Conservation (phyloP, 2,888 invertebrate species). For the Ecliptopera silaceata region DNA sequence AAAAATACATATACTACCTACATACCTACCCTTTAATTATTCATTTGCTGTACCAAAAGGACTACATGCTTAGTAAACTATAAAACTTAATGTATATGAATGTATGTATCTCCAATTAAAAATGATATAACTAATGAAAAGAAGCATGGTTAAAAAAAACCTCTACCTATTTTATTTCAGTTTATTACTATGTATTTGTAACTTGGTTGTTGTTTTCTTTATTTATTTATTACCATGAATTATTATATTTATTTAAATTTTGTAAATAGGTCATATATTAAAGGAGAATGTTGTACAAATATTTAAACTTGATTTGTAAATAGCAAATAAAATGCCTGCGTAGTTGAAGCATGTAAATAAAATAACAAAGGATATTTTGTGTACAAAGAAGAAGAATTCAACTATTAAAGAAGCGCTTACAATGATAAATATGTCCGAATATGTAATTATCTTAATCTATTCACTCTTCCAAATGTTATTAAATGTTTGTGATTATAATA, state of each 20-base stretch:
- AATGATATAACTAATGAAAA: constrained; percentile 28
- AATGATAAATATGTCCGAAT: too few relatives aligned
- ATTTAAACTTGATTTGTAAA: constrained; percentile 16
- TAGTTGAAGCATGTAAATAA: constrained; percentile 50
- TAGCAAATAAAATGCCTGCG: constrained; percentile 39
- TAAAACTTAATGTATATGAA: constrained; percentile 48
- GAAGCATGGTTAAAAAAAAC: constrained; percentile 29
- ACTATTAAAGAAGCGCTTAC: too few relatives aligned
- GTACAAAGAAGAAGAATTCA: constrained; percentile 18
- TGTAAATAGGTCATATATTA: not conserved
- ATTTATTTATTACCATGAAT: constrained; percentile 25
- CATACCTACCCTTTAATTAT: too few relatives aligned
- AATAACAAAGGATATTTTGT: constrained; percentile 17
- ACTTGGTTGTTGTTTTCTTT: constrained; percentile 32
- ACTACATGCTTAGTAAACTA: not conserved
- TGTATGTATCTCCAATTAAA: constrained; percentile 32
- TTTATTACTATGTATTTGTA: constrained; percentile 20
- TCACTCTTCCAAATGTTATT: too few relatives aligned
- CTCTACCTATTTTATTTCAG: constrained; percentile 11
- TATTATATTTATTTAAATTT: constrained; percentile 15
- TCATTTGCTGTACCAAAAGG: too few relatives aligned
- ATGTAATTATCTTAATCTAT: too few relatives aligned
- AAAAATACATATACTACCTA: too few relatives aligned
- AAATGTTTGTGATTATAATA: too few relatives aligned
- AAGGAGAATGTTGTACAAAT: constrained; percentile 6